Percentiles rank a stretch among this genome's conserved stretches.
Conservation (phyloP, 2,797 vertebrate genomes). For the Halcyon smyrnensis region DNA sequence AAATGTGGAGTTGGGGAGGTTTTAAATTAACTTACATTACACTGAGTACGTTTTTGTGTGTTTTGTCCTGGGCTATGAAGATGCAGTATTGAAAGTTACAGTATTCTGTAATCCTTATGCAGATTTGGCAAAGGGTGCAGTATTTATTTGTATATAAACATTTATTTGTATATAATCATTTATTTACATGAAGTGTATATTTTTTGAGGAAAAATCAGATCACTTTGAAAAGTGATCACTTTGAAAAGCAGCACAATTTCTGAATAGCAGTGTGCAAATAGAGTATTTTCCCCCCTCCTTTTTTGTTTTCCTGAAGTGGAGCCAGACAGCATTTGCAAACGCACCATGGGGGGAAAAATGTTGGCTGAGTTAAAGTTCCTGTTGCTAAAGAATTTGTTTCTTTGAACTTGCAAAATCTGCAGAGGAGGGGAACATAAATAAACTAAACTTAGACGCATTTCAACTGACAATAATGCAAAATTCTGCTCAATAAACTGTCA, state of each 20-base stretch:
- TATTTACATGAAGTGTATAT: rapidly evolving
- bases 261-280: neutral
- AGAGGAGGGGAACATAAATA: neutral
- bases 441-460: neutral
- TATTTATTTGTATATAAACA: neutral
- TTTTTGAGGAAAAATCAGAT: neutral
- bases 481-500: neutral
- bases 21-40: neutral
- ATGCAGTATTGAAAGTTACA: neutral
- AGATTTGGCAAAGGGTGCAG: neutral
- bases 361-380: conserved; percentile 27
- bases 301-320: neutral
- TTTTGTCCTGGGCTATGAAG: neutral
- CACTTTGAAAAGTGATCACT: neutral
- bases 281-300: neutral
- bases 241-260: neutral
- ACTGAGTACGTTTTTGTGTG: neutral
- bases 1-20: neutral
- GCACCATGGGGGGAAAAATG: neutral
- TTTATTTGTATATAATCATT: neutral
- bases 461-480: neutral
- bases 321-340: neutral
- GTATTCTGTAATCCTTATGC: neutral
- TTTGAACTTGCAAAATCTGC: conserved; percentile 27
- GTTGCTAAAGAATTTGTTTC: conserved; percentile 42